Evolutionary conservation across 1,140 invertebrate genomes (phyloP), one percentile per base, ranked within the genome.

Genomic region (Pseudoatta argentina): DNA sequence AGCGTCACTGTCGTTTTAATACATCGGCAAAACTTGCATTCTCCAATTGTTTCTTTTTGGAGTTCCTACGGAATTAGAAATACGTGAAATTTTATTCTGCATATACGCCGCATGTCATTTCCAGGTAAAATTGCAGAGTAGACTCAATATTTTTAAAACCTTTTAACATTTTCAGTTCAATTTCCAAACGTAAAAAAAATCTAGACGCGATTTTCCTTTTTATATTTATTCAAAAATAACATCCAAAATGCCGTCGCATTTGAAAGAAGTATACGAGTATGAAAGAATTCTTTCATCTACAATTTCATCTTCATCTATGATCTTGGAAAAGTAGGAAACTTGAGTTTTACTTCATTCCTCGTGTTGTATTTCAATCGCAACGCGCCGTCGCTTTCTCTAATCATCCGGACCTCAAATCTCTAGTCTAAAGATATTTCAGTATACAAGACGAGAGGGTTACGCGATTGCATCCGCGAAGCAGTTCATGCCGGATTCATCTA

Each of bases 401-500:
- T 75, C 3, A 39, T 7, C 24, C 64, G 18, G 12, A 48, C 48
- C 12, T 59, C 0, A 16, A 24, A 27, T 69, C 48, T 81, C 55
- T 55, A 48, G n/a, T 67, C 24, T n/a, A 3, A 6, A 30, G 16
- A 34, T 30, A n/a, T 73, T 83, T 61, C 63, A 83, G 72, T 18
- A 57, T 75, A 34, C 79, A 34, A 61, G 69, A 44, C 30, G 66
- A 48, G 39, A 79, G 21, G 66, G 51, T 44, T 48, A 63, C 63
- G 51, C 34, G 48, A 59, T 69, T 69, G 85, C 83, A 81, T 86
- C 76, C 76, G 77, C 53, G 76, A 81, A 81, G 18, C 67, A 48
- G 83, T 86, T 81, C 75, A 66, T 77, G 76, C 64, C 44, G 63
- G 76, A 67, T 86, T 81, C 76, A 86, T 66, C 64, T 67, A 24